Conservation (phyloP, 2,113 vertebrate species). For the Chascanopsetta lugubris region DNA sequence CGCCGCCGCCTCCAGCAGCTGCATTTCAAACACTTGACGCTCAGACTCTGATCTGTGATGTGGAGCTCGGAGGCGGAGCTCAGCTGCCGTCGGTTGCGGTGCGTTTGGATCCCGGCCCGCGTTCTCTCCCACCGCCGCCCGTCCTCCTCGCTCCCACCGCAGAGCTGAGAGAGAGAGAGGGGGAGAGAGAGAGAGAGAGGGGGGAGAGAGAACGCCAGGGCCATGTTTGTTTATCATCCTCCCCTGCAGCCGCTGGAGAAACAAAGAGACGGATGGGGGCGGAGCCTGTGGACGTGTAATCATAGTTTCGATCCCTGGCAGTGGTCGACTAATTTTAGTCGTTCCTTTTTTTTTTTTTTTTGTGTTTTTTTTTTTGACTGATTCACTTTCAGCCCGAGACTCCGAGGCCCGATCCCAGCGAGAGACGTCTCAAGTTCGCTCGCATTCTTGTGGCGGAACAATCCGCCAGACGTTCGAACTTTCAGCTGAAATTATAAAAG, state of each 20-base stretch:
- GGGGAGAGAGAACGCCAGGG: constrained; percentile 5
- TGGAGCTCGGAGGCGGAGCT: neutral
- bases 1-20: neutral
- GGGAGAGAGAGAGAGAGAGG: constrained; percentile 1
- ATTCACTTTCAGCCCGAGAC: constrained; percentile 26
- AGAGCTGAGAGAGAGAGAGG: constrained; percentile 6
- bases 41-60: neutral
- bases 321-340: constrained; percentile 52
- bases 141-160: constrained; percentile 8
- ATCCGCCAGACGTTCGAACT: constrained; percentile 25
- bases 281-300: constrained; percentile 54
- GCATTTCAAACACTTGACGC: neutral
- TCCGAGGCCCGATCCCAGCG: neutral
- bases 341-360: constrained; percentile 3
- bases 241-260: constrained; percentile 15
- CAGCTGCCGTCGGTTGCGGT: constrained; percentile 11
- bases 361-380: constrained; percentile 13
- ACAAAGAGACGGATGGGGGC: constrained; percentile 36
- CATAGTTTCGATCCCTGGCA: constrained; percentile 43
- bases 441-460: constrained; percentile 62
- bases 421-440: constrained; percentile 3
- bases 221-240: constrained; percentile 26
- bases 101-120: constrained; percentile 19
- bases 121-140: neutral
- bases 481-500: constrained; percentile 42